A percentile compares a stretch with the other conserved stretches of the same genome.
Conservation (phyloP, 2,113 vertebrate genomes). For the Phalacrocorax brasilianus region DNA sequence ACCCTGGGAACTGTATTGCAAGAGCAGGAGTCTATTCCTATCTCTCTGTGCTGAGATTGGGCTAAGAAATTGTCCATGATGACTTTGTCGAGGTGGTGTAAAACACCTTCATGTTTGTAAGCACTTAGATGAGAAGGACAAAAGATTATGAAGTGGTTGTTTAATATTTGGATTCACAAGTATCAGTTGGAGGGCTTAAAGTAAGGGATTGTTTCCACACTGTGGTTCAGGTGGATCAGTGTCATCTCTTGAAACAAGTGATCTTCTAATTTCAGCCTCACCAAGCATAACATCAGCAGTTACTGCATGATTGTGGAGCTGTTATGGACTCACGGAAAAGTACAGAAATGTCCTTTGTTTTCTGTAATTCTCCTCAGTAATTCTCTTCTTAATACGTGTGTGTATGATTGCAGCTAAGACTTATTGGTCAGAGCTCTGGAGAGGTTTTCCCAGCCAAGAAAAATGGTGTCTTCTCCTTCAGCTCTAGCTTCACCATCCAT, state of each 20-base stretch:
- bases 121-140: not conserved
- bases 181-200: not conserved
- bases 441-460: not conserved
- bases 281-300: not conserved
- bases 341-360: not conserved
- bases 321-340: not conserved
- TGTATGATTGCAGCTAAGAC: not conserved
- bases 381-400: not conserved
- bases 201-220: not conserved
- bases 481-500: not conserved
- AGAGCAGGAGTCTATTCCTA: not conserved
- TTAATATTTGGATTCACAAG: not conserved
- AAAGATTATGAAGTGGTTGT: not conserved
- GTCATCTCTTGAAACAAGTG: not conserved
- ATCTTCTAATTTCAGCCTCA: not conserved
- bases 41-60: not conserved
- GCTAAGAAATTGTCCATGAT: not conserved
- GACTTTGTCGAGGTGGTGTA: not conserved
- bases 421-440: not conserved
- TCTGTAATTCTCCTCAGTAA: not conserved
- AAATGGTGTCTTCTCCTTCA: not conserved
- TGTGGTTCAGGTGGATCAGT: not conserved
- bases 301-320: not conserved
- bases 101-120: not conserved
- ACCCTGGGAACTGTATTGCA: not conserved